phyloP scores from a whole-genome alignment of 2,888 invertebrate species.

The Automeris io region DNA sequence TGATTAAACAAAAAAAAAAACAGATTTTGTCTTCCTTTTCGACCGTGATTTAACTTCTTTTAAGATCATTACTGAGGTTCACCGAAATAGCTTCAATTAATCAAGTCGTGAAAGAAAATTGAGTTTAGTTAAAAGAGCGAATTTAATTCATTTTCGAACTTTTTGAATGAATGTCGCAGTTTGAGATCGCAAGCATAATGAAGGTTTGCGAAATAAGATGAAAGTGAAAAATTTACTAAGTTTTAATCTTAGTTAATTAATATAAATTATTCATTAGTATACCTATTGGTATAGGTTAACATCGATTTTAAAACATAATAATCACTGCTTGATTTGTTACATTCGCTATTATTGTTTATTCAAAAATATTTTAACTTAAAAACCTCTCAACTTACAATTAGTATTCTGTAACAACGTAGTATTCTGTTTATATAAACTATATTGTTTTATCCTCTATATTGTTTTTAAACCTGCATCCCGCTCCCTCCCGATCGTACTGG shows the following conservation, averaged over 20 bases:
- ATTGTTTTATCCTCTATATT: no score
- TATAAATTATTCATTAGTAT: conserved; percentile 62
- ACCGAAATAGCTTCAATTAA: background rate
- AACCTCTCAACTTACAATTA: background rate
- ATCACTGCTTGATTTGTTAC: conserved; percentile 36
- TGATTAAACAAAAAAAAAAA: conserved; percentile 60
- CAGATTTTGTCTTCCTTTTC: conserved; percentile 54
- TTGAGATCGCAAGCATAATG: conserved; percentile 50
- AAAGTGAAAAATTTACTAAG: conserved; percentile 54
- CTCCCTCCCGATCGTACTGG: no score
- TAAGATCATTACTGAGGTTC: conserved; percentile 65
- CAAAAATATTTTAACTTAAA: background rate
- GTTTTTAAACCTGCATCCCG: no score
- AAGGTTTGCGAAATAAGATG: conserved; percentile 55
- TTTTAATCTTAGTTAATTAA: conserved; percentile 62
- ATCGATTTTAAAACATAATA: conserved; percentile 51
- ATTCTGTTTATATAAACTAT: no score
- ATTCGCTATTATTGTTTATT: background rate
- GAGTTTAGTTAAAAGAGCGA: conserved; percentile 74
- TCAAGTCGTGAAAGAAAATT: conserved; percentile 51
- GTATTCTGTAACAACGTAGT: no score
- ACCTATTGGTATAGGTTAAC: conserved; percentile 48
- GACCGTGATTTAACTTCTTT: conserved; percentile 73
- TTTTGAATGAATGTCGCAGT: conserved; percentile 67
- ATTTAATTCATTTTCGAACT: conserved; percentile 74